Conservation (phyloP, 2,888 invertebrate species). For the Argyresthia goedartella region DNA sequence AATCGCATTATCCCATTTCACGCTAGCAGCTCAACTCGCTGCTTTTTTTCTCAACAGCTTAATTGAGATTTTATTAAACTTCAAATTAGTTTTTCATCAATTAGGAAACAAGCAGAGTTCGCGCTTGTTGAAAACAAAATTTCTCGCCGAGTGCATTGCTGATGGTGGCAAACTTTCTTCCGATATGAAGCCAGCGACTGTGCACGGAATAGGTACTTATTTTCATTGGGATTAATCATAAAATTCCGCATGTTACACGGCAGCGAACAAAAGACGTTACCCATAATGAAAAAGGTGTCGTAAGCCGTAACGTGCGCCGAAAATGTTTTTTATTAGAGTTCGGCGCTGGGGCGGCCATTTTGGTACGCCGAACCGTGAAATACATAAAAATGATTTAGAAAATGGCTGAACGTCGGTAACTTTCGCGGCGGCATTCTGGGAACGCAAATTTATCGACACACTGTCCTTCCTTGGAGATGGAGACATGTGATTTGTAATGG, state of each 20-base stretch:
- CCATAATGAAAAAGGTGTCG: background rate
- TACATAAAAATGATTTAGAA: slow-evolving; percentile 21
- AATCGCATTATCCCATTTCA: slow-evolving; percentile 3
- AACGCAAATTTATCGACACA: slow-evolving; percentile 1
- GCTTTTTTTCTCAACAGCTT: background rate
- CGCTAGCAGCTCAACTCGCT: background rate
- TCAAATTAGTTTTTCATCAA: slow-evolving; percentile 3
- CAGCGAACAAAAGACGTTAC: background rate
- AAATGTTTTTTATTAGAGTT: slow-evolving; percentile 2
- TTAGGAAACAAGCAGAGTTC: too few species aligned
- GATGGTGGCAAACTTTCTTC: background rate
- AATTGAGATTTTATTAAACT: slow-evolving; percentile 3
- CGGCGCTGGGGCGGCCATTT: background rate
- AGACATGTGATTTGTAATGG: background rate
- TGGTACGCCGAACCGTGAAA: slow-evolving; percentile 6
- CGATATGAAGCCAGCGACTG: background rate
- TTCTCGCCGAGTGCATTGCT: too few species aligned
- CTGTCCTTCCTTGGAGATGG: background rate
- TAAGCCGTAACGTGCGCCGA: background rate
- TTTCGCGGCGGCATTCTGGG: slow-evolving; percentile 9
- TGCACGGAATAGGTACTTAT: background rate
- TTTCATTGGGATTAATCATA: background rate
- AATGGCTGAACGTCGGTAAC: slow-evolving; percentile 8
- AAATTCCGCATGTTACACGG: background rate
- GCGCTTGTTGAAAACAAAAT: background rate